Base-by-base conservation (phyloP, 2,113 vertebrate genomes). In the Psettodes erumei region DNA sequence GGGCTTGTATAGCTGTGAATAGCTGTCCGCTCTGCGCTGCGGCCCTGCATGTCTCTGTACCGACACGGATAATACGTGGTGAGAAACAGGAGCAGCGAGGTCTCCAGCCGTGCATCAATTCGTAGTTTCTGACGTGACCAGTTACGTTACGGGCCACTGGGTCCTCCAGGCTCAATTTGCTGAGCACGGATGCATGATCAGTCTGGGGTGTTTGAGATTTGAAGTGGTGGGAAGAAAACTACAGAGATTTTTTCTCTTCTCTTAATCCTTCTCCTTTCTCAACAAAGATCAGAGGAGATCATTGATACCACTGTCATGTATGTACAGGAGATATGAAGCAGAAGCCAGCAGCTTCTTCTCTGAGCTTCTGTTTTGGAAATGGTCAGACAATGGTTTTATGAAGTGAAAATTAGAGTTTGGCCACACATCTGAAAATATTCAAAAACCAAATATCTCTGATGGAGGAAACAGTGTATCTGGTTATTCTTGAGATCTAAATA, bases 31-130 rank as follows among this genome's bases (percentile, higher is more conserved):
- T 71, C 47, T 33, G 61, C 71, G 5, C 61, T 62, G 43, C 15
- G 12, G 23, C 67, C n/a, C 67, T 64, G 53, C 76, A 5, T 55
- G 60, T 48, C 64, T 83, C 67, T 68, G 58, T 82, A 79, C 86
- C 74, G 83, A 75, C 69, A 19, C 60, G 75, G 70, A 38, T 68
- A 66, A 5, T 33, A 77, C 68, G 75, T 18, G 73, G 85, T 32
- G 63, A 66, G 64, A 82, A 72, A 62, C 75, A 67, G 51, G 77
- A 51, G 79, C 75, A 75, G 32, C 0, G 45, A 61, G 35, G 59
- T 71, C 76, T 84, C 85, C 86, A 73, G 74, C 86, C 86, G 85
- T 75, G 81, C 79, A 40, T 77, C 82, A 50, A 62, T 69, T 71
- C 43, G 70, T 43, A 40, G 43, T 83, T 77, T 88, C 77, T 60